Evolutionary conservation across 2,888 invertebrate genomes (phyloP).

Genomic region (Chrysolina oricalcia): DNA sequence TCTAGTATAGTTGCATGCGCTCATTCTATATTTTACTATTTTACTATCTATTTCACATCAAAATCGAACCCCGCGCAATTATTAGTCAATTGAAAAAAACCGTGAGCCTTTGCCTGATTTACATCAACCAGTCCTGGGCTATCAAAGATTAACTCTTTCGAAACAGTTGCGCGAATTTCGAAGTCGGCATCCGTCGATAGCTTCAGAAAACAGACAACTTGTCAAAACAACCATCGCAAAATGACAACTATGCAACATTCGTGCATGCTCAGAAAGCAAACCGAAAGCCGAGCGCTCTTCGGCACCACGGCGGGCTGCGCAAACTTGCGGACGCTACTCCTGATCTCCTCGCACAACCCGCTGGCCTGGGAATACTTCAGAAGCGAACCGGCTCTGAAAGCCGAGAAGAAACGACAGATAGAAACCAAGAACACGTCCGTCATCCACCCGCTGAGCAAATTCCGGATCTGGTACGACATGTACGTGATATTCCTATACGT

Average conservation of each 20-base stretch:
- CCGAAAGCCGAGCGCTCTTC: not conserved
- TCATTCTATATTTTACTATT: too few relatives aligned
- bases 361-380: not conserved
- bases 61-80: too few relatives aligned
- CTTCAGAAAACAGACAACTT: too few relatives aligned
- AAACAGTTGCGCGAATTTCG: too few relatives aligned
- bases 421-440: not conserved
- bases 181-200: too few relatives aligned
- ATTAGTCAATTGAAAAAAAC: too few relatives aligned
- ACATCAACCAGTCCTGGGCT: too few relatives aligned
- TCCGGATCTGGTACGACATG: conserved; percentile 40
- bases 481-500: conserved; percentile 51
- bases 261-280: not conserved
- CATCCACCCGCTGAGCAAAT: conserved; percentile 7
- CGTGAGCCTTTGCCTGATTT: too few relatives aligned
- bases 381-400: not conserved
- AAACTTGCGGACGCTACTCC: not conserved
- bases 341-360: not conserved
- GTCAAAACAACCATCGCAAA: too few relatives aligned
- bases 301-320: not conserved
- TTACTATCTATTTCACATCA: too few relatives aligned
- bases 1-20: too few relatives aligned
- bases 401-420: not conserved
- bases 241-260: not conserved
- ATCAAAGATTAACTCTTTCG: too few relatives aligned